Evolutionary conservation across 2,113 vertebrate species (phyloP).

Genomic region (Oxygymnocypris stewartii): DNA sequence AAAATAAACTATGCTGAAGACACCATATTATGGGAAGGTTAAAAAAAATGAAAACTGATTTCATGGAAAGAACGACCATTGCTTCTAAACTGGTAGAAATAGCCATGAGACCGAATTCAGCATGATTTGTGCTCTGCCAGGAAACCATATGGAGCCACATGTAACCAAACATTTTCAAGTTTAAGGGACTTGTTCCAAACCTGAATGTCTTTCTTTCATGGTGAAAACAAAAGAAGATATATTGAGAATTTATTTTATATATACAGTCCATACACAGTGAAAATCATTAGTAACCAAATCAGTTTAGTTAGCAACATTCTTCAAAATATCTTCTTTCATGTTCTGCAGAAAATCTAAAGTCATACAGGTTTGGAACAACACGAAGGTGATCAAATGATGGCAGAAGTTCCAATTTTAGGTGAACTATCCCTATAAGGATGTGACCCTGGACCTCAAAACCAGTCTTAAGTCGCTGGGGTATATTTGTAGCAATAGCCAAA

Average conservation of each 20-base stretch:
- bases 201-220: neutral
- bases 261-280: neutral
- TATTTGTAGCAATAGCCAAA: too few relatives aligned
- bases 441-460: too few relatives aligned
- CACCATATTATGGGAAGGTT: conserved; percentile 47
- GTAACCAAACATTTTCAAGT: neutral
- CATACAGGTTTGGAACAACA: neutral
- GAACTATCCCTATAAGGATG: neutral
- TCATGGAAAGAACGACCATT: conserved; percentile 44
- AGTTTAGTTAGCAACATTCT: neutral
- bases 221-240: neutral
- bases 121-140: neutral
- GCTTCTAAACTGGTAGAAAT: conserved; percentile 36
- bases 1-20: conserved; percentile 54
- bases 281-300: neutral
- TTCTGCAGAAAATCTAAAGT: neutral
- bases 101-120: neutral
- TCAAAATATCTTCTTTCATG: neutral
- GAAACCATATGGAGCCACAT: neutral
- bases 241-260: neutral
- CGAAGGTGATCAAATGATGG: too few relatives aligned
- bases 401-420: neutral
- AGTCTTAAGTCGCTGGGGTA: too few relatives aligned
- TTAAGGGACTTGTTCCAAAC: neutral
- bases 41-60: conserved; percentile 40